phyloP scores from a whole-genome alignment of 2,113 vertebrate species.

The Cyprinus carpio region DNA sequence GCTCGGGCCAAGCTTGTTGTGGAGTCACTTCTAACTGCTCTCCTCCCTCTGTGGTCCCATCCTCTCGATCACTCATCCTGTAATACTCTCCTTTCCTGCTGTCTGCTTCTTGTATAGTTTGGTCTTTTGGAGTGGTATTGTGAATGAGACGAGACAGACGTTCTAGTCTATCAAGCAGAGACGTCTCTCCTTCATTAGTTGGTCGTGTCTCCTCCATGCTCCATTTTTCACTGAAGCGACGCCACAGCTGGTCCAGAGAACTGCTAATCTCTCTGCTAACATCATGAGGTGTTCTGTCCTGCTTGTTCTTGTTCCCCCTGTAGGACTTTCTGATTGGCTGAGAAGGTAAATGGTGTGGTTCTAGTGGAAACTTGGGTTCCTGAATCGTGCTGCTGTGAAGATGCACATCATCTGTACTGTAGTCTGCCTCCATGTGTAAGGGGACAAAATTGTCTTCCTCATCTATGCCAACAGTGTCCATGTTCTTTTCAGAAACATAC shows the following conservation, averaged over 20 bases:
- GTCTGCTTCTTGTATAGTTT: neutral
- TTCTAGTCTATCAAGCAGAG: conserved; percentile 85
- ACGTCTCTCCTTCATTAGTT: conserved; percentile 62
- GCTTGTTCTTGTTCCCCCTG: neutral
- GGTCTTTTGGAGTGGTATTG: conserved; percentile 54
- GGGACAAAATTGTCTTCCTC: conserved; percentile 56
- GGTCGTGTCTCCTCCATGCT: conserved; percentile 58
- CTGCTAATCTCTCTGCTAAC: conserved; percentile 13
- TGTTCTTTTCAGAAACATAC: conserved; percentile 49
- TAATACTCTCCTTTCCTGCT: neutral
- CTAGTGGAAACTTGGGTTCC: conserved; percentile 18
- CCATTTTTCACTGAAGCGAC: conserved; percentile 75
- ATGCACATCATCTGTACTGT: conserved; percentile 55
- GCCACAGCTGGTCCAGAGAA: conserved; percentile 84
- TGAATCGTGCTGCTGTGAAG: neutral
- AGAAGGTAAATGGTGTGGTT: neutral
- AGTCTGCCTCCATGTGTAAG: conserved; percentile 61
- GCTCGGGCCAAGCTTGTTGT: conserved; percentile 44
- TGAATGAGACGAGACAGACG: conserved; percentile 84
- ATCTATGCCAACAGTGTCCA: conserved; percentile 28
- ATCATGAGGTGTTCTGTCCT: neutral
- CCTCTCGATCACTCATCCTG: conserved; percentile 18
- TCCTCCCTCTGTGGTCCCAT: conserved; percentile 4
- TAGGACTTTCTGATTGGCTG: conserved; percentile 6
- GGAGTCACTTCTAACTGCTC: neutral